These are phyloP conservation scores for Panzeria rudis DNA, from an alignment of 2,888 invertebrate genomes.

Conservation along the genomic window DNA sequence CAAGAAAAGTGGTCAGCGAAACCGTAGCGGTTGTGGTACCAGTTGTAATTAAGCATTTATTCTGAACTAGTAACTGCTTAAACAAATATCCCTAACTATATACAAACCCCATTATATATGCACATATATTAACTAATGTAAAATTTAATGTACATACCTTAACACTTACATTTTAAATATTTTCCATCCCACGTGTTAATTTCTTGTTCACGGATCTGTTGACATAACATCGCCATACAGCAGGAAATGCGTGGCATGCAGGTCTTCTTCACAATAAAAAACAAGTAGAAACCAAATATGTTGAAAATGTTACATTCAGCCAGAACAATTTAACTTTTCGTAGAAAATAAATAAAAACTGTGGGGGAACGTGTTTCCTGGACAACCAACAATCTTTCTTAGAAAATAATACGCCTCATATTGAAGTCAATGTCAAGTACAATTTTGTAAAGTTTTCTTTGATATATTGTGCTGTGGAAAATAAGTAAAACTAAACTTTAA, in stretches of 20 bases:
- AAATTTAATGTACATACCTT: too few species aligned
- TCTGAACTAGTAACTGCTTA: too few species aligned
- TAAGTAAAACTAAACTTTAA: conserved; percentile 1
- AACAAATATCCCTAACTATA: too few species aligned
- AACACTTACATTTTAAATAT: too few species aligned
- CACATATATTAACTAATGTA: too few species aligned
- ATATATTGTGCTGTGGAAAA: not conserved
- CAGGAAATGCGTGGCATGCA: conserved; percentile 8
- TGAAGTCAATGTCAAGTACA: conserved; percentile 54
- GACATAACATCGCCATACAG: conserved; percentile 10
- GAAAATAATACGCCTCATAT: not conserved
- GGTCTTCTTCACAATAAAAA: not conserved
- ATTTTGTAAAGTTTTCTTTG: conserved; percentile 16
- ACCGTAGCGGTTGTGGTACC: too few species aligned
- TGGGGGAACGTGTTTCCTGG: conserved; percentile 27
- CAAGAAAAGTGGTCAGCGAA: too few species aligned
- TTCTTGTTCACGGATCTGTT: conserved; percentile 1
- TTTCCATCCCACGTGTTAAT: conserved; percentile 41
- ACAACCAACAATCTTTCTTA: conserved; percentile 1
- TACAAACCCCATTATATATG: too few species aligned
- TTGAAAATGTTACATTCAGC: not conserved
- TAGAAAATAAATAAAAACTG: not conserved
- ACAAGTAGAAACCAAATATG: not conserved
- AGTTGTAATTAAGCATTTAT: too few species aligned
- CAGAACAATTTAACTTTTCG: conserved; percentile 9